Conservation (phyloP, 2,797 vertebrate genomes). For the Cossypha caffra region DNA sequence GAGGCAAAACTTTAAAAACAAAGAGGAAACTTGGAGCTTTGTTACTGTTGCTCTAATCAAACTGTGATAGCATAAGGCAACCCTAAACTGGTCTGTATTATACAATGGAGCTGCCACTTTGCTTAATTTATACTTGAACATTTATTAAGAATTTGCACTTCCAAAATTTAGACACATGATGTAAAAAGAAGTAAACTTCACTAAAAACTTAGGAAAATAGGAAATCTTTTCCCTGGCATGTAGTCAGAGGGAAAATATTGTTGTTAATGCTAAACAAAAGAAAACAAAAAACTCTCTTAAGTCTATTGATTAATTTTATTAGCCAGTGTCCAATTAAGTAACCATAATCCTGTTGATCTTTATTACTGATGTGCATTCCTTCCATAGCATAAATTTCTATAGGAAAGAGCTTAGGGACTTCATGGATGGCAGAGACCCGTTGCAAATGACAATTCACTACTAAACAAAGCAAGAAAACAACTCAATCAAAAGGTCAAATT, state of each 20-base stretch:
- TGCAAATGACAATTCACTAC: conserved; percentile 58
- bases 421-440: conserved; percentile 16
- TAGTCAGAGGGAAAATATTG: neutral
- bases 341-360: conserved; percentile 61
- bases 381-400: conserved; percentile 59
- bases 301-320: conserved; percentile 51
- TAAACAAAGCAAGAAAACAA: conserved; percentile 70
- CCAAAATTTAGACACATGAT: neutral
- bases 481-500: conserved; percentile 68
- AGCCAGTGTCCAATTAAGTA: conserved; percentile 53
- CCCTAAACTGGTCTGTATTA: neutral
- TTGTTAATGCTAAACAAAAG: neutral
- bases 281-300: conserved; percentile 33
- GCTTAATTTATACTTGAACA: conserved; percentile 35
- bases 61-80: neutral
- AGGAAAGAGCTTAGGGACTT: conserved; percentile 57
- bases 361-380: conserved; percentile 66
- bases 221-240: conserved; percentile 20
- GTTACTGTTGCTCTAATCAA: conserved; percentile 1
- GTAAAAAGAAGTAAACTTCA: conserved; percentile 15
- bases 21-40: conserved; percentile 28
- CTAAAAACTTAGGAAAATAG: neutral
- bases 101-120: conserved; percentile 29
- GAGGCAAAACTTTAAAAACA: neutral
- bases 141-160: conserved; percentile 3